Evolutionary conservation across 2,888 invertebrate species (phyloP).

Genomic region (Phalera bucephala): DNA sequence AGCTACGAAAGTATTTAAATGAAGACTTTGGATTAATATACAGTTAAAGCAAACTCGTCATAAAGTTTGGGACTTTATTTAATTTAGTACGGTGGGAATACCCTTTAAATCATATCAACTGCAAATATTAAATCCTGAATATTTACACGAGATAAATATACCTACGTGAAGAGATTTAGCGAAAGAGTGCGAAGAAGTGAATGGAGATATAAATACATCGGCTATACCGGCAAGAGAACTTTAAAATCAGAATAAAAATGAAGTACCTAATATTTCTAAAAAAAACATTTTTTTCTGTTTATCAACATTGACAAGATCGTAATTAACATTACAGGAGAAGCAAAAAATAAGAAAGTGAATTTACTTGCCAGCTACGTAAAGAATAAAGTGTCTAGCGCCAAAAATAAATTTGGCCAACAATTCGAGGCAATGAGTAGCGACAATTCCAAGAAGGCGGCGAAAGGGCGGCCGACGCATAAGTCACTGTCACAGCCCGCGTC

Average conservation of each 20-base stretch:
- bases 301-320: neutral
- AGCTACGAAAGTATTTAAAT: neutral
- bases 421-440: constrained; percentile 62
- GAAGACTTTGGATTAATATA: constrained; percentile 1
- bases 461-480: constrained; percentile 69
- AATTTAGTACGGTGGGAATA: neutral
- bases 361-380: constrained; percentile 5
- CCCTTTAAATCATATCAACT: constrained; percentile 1
- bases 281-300: too few species aligned
- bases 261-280: too few species aligned
- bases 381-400: constrained; percentile 18
- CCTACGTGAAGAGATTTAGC: too few species aligned
- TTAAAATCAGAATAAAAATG: too few species aligned
- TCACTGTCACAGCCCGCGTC: constrained; percentile 71
- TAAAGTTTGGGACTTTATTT: constrained; percentile 1
- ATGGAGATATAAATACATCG: too few species aligned
- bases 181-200: too few species aligned
- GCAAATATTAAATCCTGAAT: neutral
- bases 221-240: too few species aligned
- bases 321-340: neutral
- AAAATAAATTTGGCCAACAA: constrained; percentile 51
- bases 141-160: too few species aligned
- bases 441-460: constrained; percentile 60
- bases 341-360: constrained; percentile 7
- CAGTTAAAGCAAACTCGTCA: constrained; percentile 1